These are phyloP conservation scores for Drosophila triauraria DNA, from an alignment of 1,140 invertebrate species.

Conservation along the genomic window DNA sequence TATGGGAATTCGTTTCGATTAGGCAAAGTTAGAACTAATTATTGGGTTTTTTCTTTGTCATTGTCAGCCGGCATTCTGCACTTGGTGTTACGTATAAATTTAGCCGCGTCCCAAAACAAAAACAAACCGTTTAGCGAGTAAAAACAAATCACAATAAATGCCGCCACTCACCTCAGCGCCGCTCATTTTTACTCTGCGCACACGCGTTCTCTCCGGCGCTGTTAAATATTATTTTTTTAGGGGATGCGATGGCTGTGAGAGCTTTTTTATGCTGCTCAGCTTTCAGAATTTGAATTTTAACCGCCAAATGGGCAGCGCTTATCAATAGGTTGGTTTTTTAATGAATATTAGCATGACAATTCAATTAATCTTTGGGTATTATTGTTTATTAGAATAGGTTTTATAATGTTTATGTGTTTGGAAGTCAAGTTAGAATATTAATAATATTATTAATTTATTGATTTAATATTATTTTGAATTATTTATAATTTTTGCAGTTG, in stretches of 20 bases:
- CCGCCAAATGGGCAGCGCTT: conserved; percentile 6
- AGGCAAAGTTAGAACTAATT: conserved; percentile 6
- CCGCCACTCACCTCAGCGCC: conserved; percentile 52
- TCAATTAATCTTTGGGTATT: not conserved
- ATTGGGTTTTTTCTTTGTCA: not conserved
- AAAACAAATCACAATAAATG: not conserved
- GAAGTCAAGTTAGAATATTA: not conserved
- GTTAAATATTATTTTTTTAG: conserved; percentile 1
- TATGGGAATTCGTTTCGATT: conserved; percentile 3
- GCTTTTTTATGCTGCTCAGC: conserved; percentile 26
- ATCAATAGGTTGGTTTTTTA: conserved; percentile 3
- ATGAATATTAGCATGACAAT: not conserved
- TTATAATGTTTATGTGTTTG: not conserved
- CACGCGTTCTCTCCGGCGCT: conserved; percentile 14
- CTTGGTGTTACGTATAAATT: conserved; percentile 18
- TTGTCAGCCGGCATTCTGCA: conserved; percentile 8
- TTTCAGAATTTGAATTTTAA: conserved; percentile 26
- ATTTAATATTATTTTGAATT: too few relatives aligned
- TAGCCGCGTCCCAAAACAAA: conserved; percentile 27
- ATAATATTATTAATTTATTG: not conserved
- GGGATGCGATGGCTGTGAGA: not conserved
- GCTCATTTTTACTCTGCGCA: conserved; percentile 56
- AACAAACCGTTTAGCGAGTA: conserved; percentile 24
- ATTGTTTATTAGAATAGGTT: not conserved
- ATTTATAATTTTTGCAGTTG: too few relatives aligned